Base-by-base conservation (phyloP, 1,140 invertebrate species). In the Drosophila lacteicornis region DNA sequence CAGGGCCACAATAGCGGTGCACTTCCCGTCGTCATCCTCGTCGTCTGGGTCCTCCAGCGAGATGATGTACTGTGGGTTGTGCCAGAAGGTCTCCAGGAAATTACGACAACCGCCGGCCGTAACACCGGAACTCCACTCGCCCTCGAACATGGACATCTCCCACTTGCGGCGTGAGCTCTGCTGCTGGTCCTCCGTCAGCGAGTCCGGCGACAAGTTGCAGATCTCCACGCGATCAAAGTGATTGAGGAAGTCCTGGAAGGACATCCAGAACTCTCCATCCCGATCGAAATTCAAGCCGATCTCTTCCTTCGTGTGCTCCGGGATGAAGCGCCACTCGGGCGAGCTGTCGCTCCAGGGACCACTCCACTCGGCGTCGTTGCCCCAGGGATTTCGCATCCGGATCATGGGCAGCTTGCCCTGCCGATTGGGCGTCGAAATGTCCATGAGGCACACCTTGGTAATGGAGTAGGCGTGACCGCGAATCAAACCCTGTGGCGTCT, bases 181-280 rank as follows among this genome's bases (percentile, higher is more conserved):
- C 8, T 93, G 92, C 40, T 96, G 93, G 75, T 97, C 95, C 27
- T 96, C 96, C 38, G 98, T 97, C 69, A 99, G 93, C 0, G 98
- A 97, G 82, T 99, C 98, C 0, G 99, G 98, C 90, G 97, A 98
- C 91, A 99, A 96, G 93, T 99, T 99, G 93, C 98, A 99, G 80
- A 99, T 98, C 93, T 99, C 98, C 63, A 99, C 93, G 56, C 95
- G 94, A 93, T 88, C 94, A 68, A 97, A 98, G 79, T 96, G 94
- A 17, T 94, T 94, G 5, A 95, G 93, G 74, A 97, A 98, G 91
- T 98, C 97, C 80, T 96, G 95, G 88, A 96, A 97, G 0, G 97
- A 96, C 96, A 98, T 98, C 99, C 99, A 99, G 93, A 99, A 99
- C 94, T 99, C 99, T 25, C 99, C 99, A 92, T 99, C 99, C 46